Conservation (phyloP, 2,888 invertebrate species). For the Phania funesta region DNA sequence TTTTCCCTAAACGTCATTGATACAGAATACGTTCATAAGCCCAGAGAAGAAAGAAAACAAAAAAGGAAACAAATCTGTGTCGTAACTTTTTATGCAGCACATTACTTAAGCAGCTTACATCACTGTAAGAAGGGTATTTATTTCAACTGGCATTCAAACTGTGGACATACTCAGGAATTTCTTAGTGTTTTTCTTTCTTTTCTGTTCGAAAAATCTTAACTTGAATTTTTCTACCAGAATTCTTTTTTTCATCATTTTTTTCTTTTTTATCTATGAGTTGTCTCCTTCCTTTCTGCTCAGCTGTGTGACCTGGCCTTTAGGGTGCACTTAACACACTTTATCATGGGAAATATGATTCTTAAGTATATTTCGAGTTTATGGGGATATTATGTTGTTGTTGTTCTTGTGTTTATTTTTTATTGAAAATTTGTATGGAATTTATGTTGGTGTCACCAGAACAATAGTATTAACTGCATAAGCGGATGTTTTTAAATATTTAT, state of each 20-base stretch:
- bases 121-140: constrained; percentile 46
- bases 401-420: constrained; percentile 35
- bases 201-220: constrained; percentile 3
- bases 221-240: neutral
- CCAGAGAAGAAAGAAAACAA: constrained; percentile 2
- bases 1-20: constrained; percentile 58
- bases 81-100: constrained; percentile 61
- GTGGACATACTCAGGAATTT: constrained; percentile 58
- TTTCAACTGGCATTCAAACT: constrained; percentile 58
- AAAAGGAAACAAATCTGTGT: constrained; percentile 24
- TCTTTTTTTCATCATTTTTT: constrained; percentile 22
- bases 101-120: constrained; percentile 61
- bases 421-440: constrained; percentile 58
- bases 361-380: constrained; percentile 67
- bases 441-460: constrained; percentile 67
- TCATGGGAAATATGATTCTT: constrained; percentile 73
- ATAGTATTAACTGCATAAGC: constrained; percentile 63
- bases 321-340: constrained; percentile 71
- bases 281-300: constrained; percentile 29
- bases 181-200: constrained; percentile 13
- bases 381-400: neutral
- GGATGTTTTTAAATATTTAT: constrained; percentile 63
- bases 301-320: constrained; percentile 61
- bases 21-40: constrained; percentile 50
- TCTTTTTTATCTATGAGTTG: constrained; percentile 31